phyloP scores from a whole-genome alignment of 2,113 vertebrate genomes.

The Podilymbus podiceps region DNA sequence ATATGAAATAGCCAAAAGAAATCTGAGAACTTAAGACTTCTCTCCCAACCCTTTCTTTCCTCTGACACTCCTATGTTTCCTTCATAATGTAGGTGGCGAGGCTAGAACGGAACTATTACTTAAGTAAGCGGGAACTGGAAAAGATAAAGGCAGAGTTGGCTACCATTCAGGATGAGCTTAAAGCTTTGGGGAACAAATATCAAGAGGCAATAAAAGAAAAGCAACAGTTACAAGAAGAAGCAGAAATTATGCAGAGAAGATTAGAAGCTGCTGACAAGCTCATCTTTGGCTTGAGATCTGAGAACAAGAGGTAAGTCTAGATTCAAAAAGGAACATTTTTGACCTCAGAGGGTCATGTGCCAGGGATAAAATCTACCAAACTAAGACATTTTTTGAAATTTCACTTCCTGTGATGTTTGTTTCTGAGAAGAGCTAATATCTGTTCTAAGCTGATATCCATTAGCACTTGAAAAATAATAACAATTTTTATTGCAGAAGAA shows the following conservation, averaged over 20 bases:
- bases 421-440: background rate
- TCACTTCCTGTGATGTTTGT: background rate
- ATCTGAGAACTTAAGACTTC: background rate
- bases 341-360: background rate
- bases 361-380: background rate
- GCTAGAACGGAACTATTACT: conserved; percentile 87
- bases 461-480: background rate
- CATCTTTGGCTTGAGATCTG: conserved; percentile 90
- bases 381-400: background rate
- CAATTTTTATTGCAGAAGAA: background rate
- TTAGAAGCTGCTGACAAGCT: conserved; percentile 92
- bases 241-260: conserved; percentile 91
- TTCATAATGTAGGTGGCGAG: conserved; percentile 81
- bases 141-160: conserved; percentile 85
- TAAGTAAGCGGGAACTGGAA: conserved; percentile 86
- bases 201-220: conserved; percentile 85
- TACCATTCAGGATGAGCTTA: conserved; percentile 83
- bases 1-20: background rate
- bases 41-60: background rate
- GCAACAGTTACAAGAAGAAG: conserved; percentile 87
- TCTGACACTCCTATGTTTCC: background rate
- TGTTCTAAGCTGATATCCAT: background rate
- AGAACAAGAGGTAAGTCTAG: conserved; percentile 85
- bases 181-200: conserved; percentile 83
- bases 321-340: background rate